Evolutionary conservation across 2,113 vertebrate genomes (phyloP).

Genomic region (Thymallus thymallus): DNA sequence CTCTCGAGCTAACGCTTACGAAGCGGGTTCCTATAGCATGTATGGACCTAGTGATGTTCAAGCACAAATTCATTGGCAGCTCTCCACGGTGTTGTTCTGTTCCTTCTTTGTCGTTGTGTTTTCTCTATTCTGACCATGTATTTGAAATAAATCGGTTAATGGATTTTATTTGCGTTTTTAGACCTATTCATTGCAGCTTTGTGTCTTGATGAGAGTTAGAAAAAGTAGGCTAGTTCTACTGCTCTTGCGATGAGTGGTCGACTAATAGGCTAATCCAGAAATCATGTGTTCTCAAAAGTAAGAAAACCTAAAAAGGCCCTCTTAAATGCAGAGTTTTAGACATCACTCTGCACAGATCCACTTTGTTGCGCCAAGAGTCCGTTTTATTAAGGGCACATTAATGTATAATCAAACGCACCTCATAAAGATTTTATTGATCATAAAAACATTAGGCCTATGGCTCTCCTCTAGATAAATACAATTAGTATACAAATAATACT

Average conservation of each 20-base stretch:
- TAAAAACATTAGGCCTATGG: constrained; percentile 86
- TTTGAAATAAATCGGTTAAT: neutral
- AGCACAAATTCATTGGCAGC: constrained; percentile 9
- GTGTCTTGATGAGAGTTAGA: neutral
- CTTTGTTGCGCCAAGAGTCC: constrained; percentile 76
- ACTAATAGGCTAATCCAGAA: neutral
- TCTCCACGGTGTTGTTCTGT: neutral
- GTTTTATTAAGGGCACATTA: constrained; percentile 94
- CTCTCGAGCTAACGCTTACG: too few species aligned
- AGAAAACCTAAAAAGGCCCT: neutral
- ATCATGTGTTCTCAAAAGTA: neutral
- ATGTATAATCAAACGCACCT: constrained; percentile 98
- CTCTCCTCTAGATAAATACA: constrained; percentile 79
- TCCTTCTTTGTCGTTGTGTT: neutral
- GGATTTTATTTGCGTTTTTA: neutral
- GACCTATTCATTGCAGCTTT: neutral
- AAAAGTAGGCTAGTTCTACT: neutral
- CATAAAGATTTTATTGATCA: constrained; percentile 99
- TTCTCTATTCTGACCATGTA: neutral
- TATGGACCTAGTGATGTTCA: neutral
- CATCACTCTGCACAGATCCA: constrained; percentile 42
- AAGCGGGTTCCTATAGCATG: too few species aligned
- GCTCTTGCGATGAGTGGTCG: neutral
- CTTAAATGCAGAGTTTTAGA: constrained; percentile 3
- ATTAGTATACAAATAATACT: constrained; percentile 61